Evolutionary conservation across 2,888 invertebrate species (phyloP).

Genomic region (Erynnis tages): DNA sequence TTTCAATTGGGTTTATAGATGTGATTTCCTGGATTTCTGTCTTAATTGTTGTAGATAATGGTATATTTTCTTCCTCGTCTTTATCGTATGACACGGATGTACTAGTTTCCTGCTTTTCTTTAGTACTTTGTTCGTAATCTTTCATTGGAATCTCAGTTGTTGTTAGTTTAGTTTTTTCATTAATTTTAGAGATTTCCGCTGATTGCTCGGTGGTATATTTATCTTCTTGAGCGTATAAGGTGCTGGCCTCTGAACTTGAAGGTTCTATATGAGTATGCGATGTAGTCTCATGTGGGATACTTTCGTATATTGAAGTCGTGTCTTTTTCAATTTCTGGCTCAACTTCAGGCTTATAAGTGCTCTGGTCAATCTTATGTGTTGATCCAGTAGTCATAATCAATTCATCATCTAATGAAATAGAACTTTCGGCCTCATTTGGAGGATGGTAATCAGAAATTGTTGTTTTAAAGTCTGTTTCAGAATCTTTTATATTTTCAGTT

Average conservation of each 20-base stretch:
- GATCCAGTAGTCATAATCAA: conserved; percentile 39
- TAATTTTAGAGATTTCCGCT: conserved; percentile 27
- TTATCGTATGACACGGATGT: conserved; percentile 30
- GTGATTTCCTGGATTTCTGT: conserved; percentile 43
- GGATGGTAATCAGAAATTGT: conserved; percentile 28
- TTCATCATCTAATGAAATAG: conserved; percentile 35
- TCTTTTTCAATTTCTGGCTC: conserved; percentile 31
- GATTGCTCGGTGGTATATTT: conserved; percentile 27
- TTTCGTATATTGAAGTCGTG: conserved; percentile 24
- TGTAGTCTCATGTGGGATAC: conserved; percentile 22
- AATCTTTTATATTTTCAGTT: conserved; percentile 24
- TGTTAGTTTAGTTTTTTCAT: conserved; percentile 32
- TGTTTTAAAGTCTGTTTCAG: conserved; percentile 26
- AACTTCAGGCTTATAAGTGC: conserved; percentile 30
- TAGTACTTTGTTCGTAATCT: not conserved
- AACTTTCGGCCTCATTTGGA: conserved; percentile 25
- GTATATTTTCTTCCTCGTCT: conserved; percentile 32
- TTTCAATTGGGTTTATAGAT: conserved; percentile 49
- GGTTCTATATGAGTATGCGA: not conserved
- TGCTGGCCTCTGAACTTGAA: conserved; percentile 29
- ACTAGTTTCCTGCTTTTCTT: not conserved
- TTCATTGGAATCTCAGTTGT: conserved; percentile 40
- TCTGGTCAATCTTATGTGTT: conserved; percentile 36
- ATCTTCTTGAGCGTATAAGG: conserved; percentile 26
- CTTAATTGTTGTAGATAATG: conserved; percentile 15